Evolutionary conservation across 1,140 invertebrate species (phyloP).

Genomic region (Lepidurus packardi): DNA sequence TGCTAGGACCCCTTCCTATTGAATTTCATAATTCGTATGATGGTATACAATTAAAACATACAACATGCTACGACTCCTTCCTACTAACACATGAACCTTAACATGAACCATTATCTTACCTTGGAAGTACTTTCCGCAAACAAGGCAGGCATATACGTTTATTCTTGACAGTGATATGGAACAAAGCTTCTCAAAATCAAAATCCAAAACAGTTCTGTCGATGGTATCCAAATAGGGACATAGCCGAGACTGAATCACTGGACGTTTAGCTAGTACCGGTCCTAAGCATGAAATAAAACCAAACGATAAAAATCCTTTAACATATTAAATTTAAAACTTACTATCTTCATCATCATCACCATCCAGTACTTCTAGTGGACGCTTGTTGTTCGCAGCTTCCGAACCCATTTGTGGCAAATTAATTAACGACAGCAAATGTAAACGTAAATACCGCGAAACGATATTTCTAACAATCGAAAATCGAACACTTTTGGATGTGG

Average conservation of each 20-base stretch:
- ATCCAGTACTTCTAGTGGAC: neutral
- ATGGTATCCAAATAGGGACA: conserved; percentile 97
- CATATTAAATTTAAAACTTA: conserved; percentile 9
- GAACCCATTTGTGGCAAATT: neutral
- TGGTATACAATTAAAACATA: neutral
- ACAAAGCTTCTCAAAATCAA: conserved; percentile 99
- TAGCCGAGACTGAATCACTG: conserved; percentile 40
- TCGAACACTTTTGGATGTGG: no score
- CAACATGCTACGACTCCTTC: conserved; percentile 22
- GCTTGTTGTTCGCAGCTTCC: conserved; percentile 1
- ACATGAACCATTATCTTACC: conserved; percentile 51
- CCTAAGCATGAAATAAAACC: neutral
- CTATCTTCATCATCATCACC: conserved; percentile 26
- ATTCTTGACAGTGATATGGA: conserved; percentile 96
- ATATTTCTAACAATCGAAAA: no score
- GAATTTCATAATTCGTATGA: neutral
- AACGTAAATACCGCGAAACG: no score
- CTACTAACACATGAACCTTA: conserved; percentile 34
- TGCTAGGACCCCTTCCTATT: conserved; percentile 90
- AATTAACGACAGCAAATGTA: no score
- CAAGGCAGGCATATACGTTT: conserved; percentile 99
- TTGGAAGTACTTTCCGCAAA: conserved; percentile 99
- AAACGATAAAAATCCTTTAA: neutral
- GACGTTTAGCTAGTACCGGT: neutral
- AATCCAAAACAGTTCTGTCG: conserved; percentile 93